Base-by-base conservation (phyloP, 2,113 vertebrate genomes). In the Gavia stellata region DNA sequence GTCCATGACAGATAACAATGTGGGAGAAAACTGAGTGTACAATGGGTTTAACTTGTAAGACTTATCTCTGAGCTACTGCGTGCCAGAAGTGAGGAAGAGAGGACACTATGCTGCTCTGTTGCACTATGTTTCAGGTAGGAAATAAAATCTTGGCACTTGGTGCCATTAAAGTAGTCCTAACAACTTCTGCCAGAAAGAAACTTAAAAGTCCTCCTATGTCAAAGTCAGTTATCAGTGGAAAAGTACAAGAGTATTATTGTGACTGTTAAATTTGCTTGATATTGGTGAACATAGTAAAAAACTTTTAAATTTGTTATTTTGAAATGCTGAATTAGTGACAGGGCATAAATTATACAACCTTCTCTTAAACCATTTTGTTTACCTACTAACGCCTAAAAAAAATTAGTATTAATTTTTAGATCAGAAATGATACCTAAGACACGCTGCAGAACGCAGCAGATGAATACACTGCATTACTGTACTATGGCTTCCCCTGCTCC, bases 391-490 rank as follows among this genome's bases (percentile, higher is more conserved):
- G 12, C 9, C 11, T 17, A 34, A 42, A 34, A 67, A 67, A 67
- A 45, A 9, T 17, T 24, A 67, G 45, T 17, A 45, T 6, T 45
- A 34, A 45, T 34, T 67, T 49, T 90, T 67, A n/a, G 34, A n/a
- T n/a, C n/a, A 59, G 59, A 90, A 70, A 34, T 7, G 0, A 5
- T 45, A 9, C 8, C 3, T 2, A 14, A 67, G 20, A 56, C 42
- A 28, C 33, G 14, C 3, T 53, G 36, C 7, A 59, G 63, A 45
- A 75, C 13, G 21, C 3, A 18, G 14, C 10, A 13, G 53, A n/a
- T 12, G 3, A 83, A 42, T 1, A 2, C 6, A 21, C 16, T 50
- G 25, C 8, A 29, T 74, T 38, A 29, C 12, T 0, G 1, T 40
- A 0, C 7, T 4, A 9, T 1, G 10, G 10, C 6, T 78, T 81